Evolutionary conservation across 2,113 vertebrate genomes (phyloP), one percentile per base, ranked within the genome.

Genomic region (Etheostoma cragini): DNA sequence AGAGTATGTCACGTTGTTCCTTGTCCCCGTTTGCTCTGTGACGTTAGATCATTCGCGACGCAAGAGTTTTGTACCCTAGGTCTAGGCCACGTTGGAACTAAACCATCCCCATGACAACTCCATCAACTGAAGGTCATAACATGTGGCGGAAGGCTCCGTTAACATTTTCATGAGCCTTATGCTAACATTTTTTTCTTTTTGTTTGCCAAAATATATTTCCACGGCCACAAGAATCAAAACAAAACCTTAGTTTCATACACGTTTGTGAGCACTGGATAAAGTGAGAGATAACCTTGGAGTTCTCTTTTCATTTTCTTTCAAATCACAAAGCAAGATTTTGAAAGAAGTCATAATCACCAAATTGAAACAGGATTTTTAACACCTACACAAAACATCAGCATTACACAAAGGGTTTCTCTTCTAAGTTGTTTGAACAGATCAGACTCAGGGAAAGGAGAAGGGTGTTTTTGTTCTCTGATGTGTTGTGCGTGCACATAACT

Each of bases 321-420:
- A 62, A 24, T 63, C 33, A 12, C 58, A 17, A 56, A 3, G 35
- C 8, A 45, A 11, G 4, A 58, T 30, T 60, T 70, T 52, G 10
- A 77, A 30, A 72, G 24, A 57, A 58, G 45, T 42, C 63, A 56
- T 12, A 66, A 24, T 17, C 26, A 56, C 47, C 47, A 42, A 62
- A 19, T 5, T 38, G 21, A 82, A 46, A 54, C 2, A 5, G 15
- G 22, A 65, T 45, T 49, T 42, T 61, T 4, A 26, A 66, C 35
- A n/a, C 13, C n/a, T 8, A 8, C 38, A 75, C 47, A 57, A 49
- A 87, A 53, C 17, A 60, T 42, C 8, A 57, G 13, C 46, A 11
- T n/a, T 33, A 67, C 56, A 45, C 24, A 49, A 76, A 58, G 50
- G 8, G 13, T 45, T 47, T 57, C 19, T 45, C 30, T 30, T 4